Evolutionary conservation across 1,140 invertebrate genomes (phyloP).

Genomic region (Teleogryllus occipitalis): DNA sequence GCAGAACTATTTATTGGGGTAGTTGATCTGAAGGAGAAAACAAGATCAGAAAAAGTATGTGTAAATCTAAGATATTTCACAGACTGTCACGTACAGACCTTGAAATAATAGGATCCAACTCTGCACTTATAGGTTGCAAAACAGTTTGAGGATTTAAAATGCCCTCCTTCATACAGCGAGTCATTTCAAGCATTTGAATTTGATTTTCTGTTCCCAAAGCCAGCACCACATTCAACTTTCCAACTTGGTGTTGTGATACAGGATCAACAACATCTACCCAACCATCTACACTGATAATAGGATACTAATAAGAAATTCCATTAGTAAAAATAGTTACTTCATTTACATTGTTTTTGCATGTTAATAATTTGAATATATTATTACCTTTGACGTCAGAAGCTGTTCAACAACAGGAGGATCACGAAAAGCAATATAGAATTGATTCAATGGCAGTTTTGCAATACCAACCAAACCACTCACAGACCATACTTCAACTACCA

Average conservation of each 20-base stretch:
- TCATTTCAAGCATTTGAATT: constrained; percentile 44
- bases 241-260: constrained; percentile 36
- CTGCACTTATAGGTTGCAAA: too few species aligned
- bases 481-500: constrained; percentile 45
- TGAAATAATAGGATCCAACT: too few species aligned
- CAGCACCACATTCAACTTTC: constrained; percentile 45
- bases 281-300: constrained; percentile 49
- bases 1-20: too few species aligned
- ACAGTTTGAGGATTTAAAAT: neutral
- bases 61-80: too few species aligned
- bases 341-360: neutral
- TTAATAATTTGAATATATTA: neutral
- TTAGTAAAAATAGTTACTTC: constrained; percentile 14
- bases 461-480: constrained; percentile 43
- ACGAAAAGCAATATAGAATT: constrained; percentile 49
- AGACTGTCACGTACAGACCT: too few species aligned
- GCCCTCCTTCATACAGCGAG: constrained; percentile 9
- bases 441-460: constrained; percentile 47
- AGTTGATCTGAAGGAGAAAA: too few species aligned
- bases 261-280: constrained; percentile 45
- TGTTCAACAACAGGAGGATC: constrained; percentile 46
- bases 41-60: too few species aligned
- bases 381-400: constrained; percentile 34
- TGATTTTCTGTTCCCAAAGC: constrained; percentile 51
- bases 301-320: constrained; percentile 36